phyloP scores from a whole-genome alignment of 1,140 invertebrate species.

The Bathynomus jamesi region DNA sequence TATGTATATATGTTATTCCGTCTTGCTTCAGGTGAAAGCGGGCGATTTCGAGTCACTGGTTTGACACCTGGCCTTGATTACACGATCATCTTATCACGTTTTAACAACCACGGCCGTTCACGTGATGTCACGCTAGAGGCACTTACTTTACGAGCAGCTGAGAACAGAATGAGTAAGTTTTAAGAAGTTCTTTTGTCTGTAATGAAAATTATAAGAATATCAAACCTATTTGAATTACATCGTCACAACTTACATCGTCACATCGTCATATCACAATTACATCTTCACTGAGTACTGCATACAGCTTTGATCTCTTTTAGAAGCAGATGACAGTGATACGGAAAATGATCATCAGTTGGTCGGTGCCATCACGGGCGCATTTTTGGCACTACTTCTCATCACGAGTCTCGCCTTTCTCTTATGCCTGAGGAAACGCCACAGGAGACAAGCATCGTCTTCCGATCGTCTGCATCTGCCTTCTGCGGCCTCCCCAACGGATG shows the following conservation, averaged over 20 bases:
- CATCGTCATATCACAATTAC: no score
- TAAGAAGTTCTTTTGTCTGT: no score
- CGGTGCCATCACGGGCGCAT: not conserved
- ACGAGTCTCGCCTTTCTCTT: not conserved
- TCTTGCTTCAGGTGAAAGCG: not conserved
- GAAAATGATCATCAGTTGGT: not conserved
- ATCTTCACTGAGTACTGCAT: no score
- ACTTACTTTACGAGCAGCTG: slow-evolving; percentile 9
- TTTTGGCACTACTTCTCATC: not conserved
- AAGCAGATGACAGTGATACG: not conserved
- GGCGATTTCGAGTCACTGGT: slow-evolving; percentile 2
- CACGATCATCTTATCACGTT: slow-evolving; percentile 1
- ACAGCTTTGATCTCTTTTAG: no score
- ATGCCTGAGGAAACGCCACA: not conserved
- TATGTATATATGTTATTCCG: slow-evolving; percentile 1
- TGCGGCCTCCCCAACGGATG: not conserved
- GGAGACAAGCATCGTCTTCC: not conserved
- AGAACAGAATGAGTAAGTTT: slow-evolving; percentile 14
- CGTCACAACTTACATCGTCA: no score
- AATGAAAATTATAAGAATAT: no score
- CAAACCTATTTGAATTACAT: no score
- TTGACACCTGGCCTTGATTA: slow-evolving; percentile 11
- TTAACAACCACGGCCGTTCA: slow-evolving; percentile 3
- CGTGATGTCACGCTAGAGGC: slow-evolving; percentile 5
- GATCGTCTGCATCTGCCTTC: not conserved